Evolutionary conservation across 1,140 invertebrate species (phyloP), one percentile per base, ranked within the genome.

Genomic region (Cardiocondyla obscurior): DNA sequence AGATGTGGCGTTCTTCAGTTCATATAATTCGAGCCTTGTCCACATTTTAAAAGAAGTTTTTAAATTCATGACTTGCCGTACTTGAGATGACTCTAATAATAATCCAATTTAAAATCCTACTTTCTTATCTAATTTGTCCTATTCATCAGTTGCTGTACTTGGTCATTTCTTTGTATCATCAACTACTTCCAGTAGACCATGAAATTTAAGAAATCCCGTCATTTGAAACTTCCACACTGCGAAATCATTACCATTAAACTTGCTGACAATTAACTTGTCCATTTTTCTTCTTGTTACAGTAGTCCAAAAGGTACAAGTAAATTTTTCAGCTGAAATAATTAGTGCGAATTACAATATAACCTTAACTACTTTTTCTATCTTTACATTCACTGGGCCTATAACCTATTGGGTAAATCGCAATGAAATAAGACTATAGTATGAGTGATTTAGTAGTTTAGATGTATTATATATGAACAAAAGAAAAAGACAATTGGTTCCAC

Each of bases 191-290:
- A 64, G 39, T 14, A 69, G 30, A 0, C 64, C 64, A 8, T 69
- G 42, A 30, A 49, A 69, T 14, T 69, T 22, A 6, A 69, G 64
- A 12, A 69, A 46, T 7, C 22, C 36, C 42, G 30, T 46, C 14
- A 69, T 44, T 51, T 69, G 44, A 51, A 69, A 69, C 25, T 69
- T 69, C 42, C 39, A 69, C 3, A 69, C 64, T 8, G 30, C 39
- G 5, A 69, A 69, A n/a, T 69, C 64, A 10, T 69, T 7, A 4
- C 64, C 64, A 30, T 69, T 69, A 16, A 69, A 69, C 6, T 69
- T 69, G 22, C 42, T 46, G 36, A 69, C 25, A 7, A 22, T 69
- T 69, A 69, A 69, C 42, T 69, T 69, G 25, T 69, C 64, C 42
- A 69, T 69, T 53, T n/a, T n/a, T n/a, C n/a, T n/a, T n/a, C n/a